Base-by-base conservation (phyloP, 1,140 invertebrate species). In the Neomicropteryx cornuta region DNA sequence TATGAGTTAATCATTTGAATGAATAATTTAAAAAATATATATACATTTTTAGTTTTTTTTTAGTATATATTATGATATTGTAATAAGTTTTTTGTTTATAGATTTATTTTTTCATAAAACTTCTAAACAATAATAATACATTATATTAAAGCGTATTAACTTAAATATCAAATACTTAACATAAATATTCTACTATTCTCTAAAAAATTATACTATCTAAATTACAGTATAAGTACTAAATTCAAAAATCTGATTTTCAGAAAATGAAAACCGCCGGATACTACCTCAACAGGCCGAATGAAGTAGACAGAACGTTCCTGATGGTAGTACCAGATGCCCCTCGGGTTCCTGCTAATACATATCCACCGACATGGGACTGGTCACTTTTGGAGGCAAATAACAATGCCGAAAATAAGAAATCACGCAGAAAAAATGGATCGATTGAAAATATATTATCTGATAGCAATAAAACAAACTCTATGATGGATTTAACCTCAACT, bases 211-310 rank as follows among this genome's bases (percentile, higher is more conserved):
- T 35, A n/a, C 10, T 13, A 11, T 28, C n/a, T n/a, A n/a, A 28
- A 11, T 4, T 4, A 28, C 27, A 28, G 16, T 27, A 28, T 28
- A 2, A 28, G 11, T 14, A 2, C 16, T 4, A 4, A n/a, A 3
- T 28, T n/a, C 16, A 28, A 28, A 28, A 28, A n/a, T 27, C 36
- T 42, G 31, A 48, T 53, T 69, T 72, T 33, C 60, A 92, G 87
- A 85, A 77, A 76, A 80, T 83, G 55, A 86, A 83, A 68, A 79
- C 79, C 4, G 72, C 87, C 1, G 75, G 72, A 3, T 87, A 83
- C 56, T 91, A 92, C 50, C 71, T 74, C 48, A 79, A 73, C 41
- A 79, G 85, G 48, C 71, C 75, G 2, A 70, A 73, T 32, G 86
- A 90, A 55, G 68, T 88, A 13, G 83, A 88, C 43, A 66, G 75